These are phyloP conservation scores for Teinopalpus imperialis DNA, from an alignment of 2,888 invertebrate species.

Conservation along the genomic window DNA sequence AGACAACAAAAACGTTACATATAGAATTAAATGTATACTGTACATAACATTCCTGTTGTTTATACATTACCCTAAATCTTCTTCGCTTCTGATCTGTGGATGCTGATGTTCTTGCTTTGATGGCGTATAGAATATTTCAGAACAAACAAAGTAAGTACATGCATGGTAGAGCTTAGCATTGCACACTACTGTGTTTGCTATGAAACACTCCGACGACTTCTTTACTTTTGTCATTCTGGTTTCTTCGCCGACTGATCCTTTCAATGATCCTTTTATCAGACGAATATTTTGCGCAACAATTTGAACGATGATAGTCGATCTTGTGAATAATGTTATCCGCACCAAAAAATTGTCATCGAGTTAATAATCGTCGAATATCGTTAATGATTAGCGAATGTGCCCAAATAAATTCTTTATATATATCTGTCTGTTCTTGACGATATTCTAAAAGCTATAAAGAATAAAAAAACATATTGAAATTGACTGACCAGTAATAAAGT, in stretches of 20 bases:
- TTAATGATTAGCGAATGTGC: no score
- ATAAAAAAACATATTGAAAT: no score
- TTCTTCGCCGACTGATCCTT: not conserved
- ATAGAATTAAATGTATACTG: slow-evolving; percentile 79
- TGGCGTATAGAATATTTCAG: slow-evolving; percentile 60
- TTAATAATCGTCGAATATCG: no score
- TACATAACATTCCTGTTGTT: slow-evolving; percentile 83
- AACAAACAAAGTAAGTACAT: slow-evolving; percentile 83
- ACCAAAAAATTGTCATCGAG: no score
- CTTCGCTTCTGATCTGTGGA: slow-evolving; percentile 7
- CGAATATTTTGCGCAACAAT: no score
- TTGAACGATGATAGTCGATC: no score
- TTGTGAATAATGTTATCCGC: no score
- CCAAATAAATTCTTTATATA: no score
- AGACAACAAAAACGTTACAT: slow-evolving; percentile 83
- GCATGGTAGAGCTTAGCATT: slow-evolving; percentile 76
- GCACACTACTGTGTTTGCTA: slow-evolving; percentile 82
- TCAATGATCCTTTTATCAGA: no score
- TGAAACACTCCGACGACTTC: slow-evolving; percentile 58
- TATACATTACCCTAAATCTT: slow-evolving; percentile 73
- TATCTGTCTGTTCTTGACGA: no score
- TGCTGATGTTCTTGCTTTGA: not conserved
- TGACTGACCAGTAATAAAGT: no score
- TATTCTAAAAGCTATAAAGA: no score
- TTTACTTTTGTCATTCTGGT: slow-evolving; percentile 7